Conservation (phyloP, 2,888 invertebrate genomes). For the Euproctis similis region DNA sequence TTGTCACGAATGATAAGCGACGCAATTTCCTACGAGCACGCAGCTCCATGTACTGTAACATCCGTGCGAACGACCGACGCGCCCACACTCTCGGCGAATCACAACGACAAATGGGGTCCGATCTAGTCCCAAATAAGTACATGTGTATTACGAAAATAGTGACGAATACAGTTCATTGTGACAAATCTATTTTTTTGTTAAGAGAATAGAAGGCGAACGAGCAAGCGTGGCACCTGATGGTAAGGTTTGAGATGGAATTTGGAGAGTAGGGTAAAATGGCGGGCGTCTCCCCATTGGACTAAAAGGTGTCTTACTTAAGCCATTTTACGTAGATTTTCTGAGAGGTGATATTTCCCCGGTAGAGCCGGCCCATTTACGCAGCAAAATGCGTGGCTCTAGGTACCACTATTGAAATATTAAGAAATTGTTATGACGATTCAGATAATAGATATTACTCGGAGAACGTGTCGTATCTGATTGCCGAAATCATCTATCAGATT, state of each 20-base stretch:
- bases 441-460: constrained; percentile 6
- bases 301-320: too few relatives aligned
- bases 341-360: too few relatives aligned
- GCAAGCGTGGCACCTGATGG: too few relatives aligned
- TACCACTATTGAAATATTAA: background rate
- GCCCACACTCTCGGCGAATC: constrained; percentile 3
- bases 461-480: constrained; percentile 37
- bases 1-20: constrained; percentile 8
- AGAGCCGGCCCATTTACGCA: background rate
- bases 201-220: too few relatives aligned
- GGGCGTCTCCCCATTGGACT: too few relatives aligned
- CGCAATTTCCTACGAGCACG: constrained; percentile 7
- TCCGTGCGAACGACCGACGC: constrained; percentile 3
- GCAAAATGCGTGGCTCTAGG: background rate
- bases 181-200: constrained; percentile 1
- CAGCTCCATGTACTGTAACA: constrained; percentile 1
- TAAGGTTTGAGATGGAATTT: too few relatives aligned
- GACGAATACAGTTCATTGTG: constrained; percentile 1
- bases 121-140: too few relatives aligned
- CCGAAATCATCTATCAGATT: constrained; percentile 26
- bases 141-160: background rate
- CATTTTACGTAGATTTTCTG: too few relatives aligned
- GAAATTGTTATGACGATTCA: constrained; percentile 6
- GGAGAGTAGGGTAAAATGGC: too few relatives aligned
- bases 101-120: background rate